Evolutionary conservation across 2,113 vertebrate genomes (phyloP), one percentile per base, ranked within the genome.

Genomic region (Tragelaphus strepsiceros): DNA sequence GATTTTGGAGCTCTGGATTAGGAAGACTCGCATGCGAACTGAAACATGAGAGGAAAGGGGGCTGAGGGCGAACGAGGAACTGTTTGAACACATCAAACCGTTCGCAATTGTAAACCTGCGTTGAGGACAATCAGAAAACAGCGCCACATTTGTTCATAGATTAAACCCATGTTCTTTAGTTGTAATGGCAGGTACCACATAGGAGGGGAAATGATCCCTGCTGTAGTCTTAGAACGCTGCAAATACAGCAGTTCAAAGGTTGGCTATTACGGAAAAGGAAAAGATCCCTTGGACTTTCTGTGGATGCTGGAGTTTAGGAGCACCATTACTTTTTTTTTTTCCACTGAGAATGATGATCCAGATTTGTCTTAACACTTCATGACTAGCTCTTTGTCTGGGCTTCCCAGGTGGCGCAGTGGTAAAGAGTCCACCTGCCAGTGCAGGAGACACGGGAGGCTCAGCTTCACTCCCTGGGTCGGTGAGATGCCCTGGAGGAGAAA

Each of bases 1-100:
- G 94, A 97, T 95, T 97, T 96, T 96, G 96, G 88, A 96, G 46
- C 78, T 32, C 10, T 94, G 92, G 30, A 90, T 30, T 24, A 39
- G 26, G 90, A 94, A 24, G 56, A 3, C 83, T 95, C 71, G 83
- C 74, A 49, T 90, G 24, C 80, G 78, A 90, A 83, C 49, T 71
- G 62, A 94, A 98, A 95, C 78, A 19, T 0, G 0, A 92, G 90
- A 92, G 32, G 21, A 93, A 10, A 83, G 28, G 49, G 81, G 89
- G 30, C 21, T 4, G 15, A 26, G 13, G 80, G 56, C 10, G 26
- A 4, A 19, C 39, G 77, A 96, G 83, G 43, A 95, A 3, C 2
- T 3, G 22, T 95, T 59, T 94, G 86, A 98, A 91, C 84, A 95
- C 94, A 95, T 96, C 15, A 93, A 90, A 92, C 8, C 14, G 1